Conservation (phyloP, 2,888 invertebrate species). For the Bugulina stolonifera region DNA sequence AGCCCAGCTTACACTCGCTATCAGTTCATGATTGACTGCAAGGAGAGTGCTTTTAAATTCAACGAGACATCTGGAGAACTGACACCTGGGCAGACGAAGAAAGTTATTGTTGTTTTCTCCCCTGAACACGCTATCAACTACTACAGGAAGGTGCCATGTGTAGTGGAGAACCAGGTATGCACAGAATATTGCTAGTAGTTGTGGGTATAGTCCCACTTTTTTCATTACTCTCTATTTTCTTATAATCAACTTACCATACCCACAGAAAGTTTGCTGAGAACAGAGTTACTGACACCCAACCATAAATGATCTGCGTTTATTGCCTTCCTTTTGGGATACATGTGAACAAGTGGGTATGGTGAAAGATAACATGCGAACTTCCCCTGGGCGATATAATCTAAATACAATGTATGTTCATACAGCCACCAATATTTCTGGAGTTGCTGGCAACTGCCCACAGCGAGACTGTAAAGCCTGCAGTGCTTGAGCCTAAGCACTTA, state of each 20-base stretch:
- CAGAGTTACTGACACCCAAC: too few relatives aligned
- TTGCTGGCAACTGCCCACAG: slow-evolving; percentile 51
- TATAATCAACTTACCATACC: too few relatives aligned
- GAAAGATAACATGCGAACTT: too few relatives aligned
- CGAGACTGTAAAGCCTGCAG: slow-evolving; percentile 47
- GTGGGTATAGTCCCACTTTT: too few relatives aligned
- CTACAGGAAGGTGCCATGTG: slow-evolving; percentile 44
- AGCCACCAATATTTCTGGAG: slow-evolving; percentile 49
- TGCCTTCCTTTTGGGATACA: too few relatives aligned
- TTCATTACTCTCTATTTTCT: too few relatives aligned
- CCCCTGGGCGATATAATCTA: too few relatives aligned
- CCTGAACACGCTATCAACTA: slow-evolving; percentile 50
- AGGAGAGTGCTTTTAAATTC: slow-evolving; percentile 49
- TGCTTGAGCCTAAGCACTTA: slow-evolving; percentile 44
- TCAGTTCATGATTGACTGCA: slow-evolving; percentile 49
- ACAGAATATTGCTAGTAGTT: too few relatives aligned
- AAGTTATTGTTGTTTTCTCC: slow-evolving; percentile 42
- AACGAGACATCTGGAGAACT: slow-evolving; percentile 38
- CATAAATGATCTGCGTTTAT: too few relatives aligned
- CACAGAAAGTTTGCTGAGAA: too few relatives aligned
- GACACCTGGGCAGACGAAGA: slow-evolving; percentile 37
- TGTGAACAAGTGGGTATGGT: too few relatives aligned
- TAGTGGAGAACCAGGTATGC: slow-evolving; percentile 49
- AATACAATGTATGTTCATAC: too few relatives aligned
- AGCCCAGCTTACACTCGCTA: slow-evolving; percentile 35